Evolutionary conservation across 1,140 invertebrate species (phyloP).

Genomic region (Trachymyrmex septentrionalis): DNA sequence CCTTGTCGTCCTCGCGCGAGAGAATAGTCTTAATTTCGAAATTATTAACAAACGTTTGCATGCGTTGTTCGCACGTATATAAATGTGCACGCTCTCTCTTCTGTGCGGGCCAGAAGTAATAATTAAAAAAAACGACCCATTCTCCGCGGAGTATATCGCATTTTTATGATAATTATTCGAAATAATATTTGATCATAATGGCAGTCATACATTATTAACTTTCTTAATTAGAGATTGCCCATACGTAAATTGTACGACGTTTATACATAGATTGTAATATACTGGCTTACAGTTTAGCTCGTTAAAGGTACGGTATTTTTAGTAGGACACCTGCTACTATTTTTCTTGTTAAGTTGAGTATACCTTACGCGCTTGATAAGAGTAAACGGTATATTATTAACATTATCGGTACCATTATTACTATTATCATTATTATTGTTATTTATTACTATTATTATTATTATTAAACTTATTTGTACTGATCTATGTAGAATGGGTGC

Average conservation of each 20-base stretch:
- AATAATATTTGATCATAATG: slow-evolving; percentile 73
- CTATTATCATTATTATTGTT: slow-evolving; percentile 73
- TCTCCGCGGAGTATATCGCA: slow-evolving; percentile 17
- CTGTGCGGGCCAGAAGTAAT: slow-evolving; percentile 18
- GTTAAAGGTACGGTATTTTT: slow-evolving; percentile 75
- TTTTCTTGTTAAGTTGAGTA: slow-evolving; percentile 70
- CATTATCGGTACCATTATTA: slow-evolving; percentile 60
- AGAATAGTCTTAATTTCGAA: slow-evolving; percentile 1
- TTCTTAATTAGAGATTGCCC: slow-evolving; percentile 65
- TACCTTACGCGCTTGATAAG: slow-evolving; percentile 68
- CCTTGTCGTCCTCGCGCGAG: background rate
- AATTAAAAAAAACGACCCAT: slow-evolving; percentile 19
- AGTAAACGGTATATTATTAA: slow-evolving; percentile 68
- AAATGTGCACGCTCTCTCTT: slow-evolving; percentile 26
- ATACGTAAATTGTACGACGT: slow-evolving; percentile 73
- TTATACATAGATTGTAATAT: slow-evolving; percentile 71
- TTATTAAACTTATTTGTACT: slow-evolving; percentile 78
- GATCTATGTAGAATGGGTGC: slow-evolving; percentile 76
- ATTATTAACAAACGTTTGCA: slow-evolving; percentile 24
- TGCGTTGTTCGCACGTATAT: background rate
- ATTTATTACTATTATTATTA: slow-evolving; percentile 58
- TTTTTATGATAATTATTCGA: slow-evolving; percentile 42
- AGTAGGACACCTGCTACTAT: slow-evolving; percentile 75
- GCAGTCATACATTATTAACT: slow-evolving; percentile 69
- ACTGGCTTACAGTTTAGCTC: slow-evolving; percentile 69